phyloP scores from a whole-genome alignment of 2,113 vertebrate genomes.

The Calyptomena viridis region DNA sequence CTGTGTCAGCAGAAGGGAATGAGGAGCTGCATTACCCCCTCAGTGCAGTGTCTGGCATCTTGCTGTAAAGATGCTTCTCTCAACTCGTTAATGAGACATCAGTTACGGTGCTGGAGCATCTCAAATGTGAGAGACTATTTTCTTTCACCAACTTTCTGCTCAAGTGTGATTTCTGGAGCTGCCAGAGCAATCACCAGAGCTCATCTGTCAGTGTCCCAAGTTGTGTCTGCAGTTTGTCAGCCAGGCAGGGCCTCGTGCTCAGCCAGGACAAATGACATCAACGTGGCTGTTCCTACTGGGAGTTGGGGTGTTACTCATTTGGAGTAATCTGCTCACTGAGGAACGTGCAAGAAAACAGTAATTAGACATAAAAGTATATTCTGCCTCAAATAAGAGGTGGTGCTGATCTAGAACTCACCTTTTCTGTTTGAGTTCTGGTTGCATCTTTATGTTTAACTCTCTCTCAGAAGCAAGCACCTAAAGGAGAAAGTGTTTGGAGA shows the following conservation, averaged over 20 bases:
- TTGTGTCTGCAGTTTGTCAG: background rate
- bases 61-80: background rate
- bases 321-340: background rate
- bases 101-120: background rate
- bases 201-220: background rate
- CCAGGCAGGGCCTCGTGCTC: background rate
- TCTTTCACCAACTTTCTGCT: background rate
- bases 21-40: background rate
- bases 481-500: background rate
- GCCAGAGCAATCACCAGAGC: background rate
- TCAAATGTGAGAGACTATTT: background rate
- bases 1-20: background rate
- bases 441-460: background rate
- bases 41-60: background rate
- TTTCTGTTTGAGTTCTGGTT: background rate
- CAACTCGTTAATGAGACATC: background rate
- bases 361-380: rapidly evolving
- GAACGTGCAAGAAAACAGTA: background rate
- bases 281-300: rapidly evolving
- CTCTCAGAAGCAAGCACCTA: background rate
- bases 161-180: background rate
- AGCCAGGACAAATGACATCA: background rate
- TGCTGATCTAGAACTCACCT: background rate
- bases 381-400: background rate
- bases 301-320: background rate